Evolutionary conservation across 2,888 invertebrate genomes (phyloP), one percentile per base, ranked within the genome.

Genomic region (Eudasyphora cyanicolor): DNA sequence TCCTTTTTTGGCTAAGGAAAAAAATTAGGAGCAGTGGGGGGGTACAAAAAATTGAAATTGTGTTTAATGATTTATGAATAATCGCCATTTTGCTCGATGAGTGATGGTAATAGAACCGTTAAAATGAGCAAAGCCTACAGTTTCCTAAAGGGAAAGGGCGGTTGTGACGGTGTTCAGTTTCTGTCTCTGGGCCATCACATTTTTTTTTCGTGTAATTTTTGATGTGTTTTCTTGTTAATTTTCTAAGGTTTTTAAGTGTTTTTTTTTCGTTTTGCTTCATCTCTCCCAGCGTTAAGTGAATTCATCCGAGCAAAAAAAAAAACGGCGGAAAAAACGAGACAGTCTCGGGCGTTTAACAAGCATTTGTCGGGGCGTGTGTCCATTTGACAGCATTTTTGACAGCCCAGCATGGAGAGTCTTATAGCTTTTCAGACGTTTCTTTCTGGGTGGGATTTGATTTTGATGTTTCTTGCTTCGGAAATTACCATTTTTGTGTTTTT

Each of bases 11-110:
- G 49, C 5, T 21, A 64, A n/a, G 21, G 71, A 12, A 51, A 49
- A n/a, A 69, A 27, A 2, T 32, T 29, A 2, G 7, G n/a, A 21
- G 35, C 45, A 27, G 45, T 14, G 38, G 35, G 69, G 12, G 32
- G 24, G 38, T 8, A 17, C 49, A 21, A 64, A 74, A 79, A 82
- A 75, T 78, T 74, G 79, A 90, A 90, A 90, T 91, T 90, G 90
- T 90, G 90, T 90, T 90, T 91, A 90, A 90, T 90, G 90, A 90
- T 91, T 90, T 90, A 90, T 90, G 90, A 90, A 90, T 91, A 90
- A 91, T 90, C 91, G 90, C 91, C 90, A 91, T 90, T 91, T 90
- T 91, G 88, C 77, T 87, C 87, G 89, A 86, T 86, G 86, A 86
- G 79, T 86, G 86, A 86, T 86, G 86, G 78, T 84, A 84, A 84